These are phyloP conservation scores for Folsomia candida DNA, from an alignment of 2,888 invertebrate species.

Conservation along the genomic window DNA sequence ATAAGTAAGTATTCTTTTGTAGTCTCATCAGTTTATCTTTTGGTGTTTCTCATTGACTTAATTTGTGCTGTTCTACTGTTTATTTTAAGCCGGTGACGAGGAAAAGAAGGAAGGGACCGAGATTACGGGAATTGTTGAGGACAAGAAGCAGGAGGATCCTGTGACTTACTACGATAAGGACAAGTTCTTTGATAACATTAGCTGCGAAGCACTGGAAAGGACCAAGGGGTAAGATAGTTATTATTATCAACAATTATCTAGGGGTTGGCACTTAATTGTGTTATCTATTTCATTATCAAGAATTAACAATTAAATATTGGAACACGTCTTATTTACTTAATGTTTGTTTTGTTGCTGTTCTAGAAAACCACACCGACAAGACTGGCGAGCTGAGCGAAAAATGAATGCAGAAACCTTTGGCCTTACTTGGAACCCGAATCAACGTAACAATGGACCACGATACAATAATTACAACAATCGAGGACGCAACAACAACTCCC, in stretches of 20 bases:
- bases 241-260: too few species aligned
- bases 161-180: slow-evolving; percentile 85
- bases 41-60: background rate
- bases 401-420: slow-evolving; percentile 97
- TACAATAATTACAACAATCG: slow-evolving; percentile 39
- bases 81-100: slow-evolving; percentile 23
- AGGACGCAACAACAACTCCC: slow-evolving; percentile 28
- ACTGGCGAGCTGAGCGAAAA: slow-evolving; percentile 95
- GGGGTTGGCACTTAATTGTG: too few species aligned
- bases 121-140: background rate
- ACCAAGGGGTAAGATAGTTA: slow-evolving; percentile 63
- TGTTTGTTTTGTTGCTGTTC: slow-evolving; percentile 43
- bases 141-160: slow-evolving; percentile 64
- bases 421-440: slow-evolving; percentile 60
- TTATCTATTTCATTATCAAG: too few species aligned
- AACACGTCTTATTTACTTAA: background rate
- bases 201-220: slow-evolving; percentile 94
- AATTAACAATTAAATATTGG: too few species aligned
- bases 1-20: slow-evolving; percentile 56
- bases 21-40: background rate
- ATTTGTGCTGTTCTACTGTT: too few species aligned
- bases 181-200: slow-evolving; percentile 98
- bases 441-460: slow-evolving; percentile 58
- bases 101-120: slow-evolving; percentile 53
- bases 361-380: slow-evolving; percentile 74